These are phyloP conservation scores for Pachycephala philippinensis DNA, from an alignment of 2,113 vertebrate species.

Conservation along the genomic window DNA sequence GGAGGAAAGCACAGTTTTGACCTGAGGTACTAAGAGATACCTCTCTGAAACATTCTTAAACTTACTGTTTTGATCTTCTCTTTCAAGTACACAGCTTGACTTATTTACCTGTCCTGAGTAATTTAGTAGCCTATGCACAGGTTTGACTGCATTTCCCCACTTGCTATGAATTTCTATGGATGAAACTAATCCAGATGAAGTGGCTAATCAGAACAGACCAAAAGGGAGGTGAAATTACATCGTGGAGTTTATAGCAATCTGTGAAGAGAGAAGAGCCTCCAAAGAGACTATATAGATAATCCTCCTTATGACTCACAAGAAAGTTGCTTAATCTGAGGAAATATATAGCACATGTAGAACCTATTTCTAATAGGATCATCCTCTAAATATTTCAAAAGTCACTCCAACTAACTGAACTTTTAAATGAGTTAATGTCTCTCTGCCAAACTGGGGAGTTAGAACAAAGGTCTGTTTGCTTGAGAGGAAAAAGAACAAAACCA, in stretches of 20 bases:
- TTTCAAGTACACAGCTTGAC: background rate
- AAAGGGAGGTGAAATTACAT: background rate
- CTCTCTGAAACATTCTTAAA: background rate
- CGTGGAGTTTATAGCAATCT: background rate
- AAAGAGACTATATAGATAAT: background rate
- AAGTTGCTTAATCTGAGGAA: slow-evolving; percentile 12
- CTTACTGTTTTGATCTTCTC: background rate
- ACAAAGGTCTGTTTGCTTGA: background rate
- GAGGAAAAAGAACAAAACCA: background rate
- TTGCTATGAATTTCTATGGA: background rate
- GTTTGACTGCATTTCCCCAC: background rate
- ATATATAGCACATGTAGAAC: background rate
- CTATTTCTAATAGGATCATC: background rate
- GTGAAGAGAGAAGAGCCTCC: background rate
- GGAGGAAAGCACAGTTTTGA: background rate
- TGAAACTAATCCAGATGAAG: background rate
- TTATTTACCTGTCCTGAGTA: background rate
- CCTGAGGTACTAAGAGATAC: background rate
- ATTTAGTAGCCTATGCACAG: background rate
- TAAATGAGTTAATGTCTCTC: background rate
- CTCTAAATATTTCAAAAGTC: background rate
- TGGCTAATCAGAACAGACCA: background rate
- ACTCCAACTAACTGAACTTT: background rate
- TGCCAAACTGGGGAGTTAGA: background rate
- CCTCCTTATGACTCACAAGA: background rate